These are phyloP conservation scores for Hippocampus abdominalis DNA, from an alignment of 2,113 vertebrate genomes.

Conservation along the genomic window DNA sequence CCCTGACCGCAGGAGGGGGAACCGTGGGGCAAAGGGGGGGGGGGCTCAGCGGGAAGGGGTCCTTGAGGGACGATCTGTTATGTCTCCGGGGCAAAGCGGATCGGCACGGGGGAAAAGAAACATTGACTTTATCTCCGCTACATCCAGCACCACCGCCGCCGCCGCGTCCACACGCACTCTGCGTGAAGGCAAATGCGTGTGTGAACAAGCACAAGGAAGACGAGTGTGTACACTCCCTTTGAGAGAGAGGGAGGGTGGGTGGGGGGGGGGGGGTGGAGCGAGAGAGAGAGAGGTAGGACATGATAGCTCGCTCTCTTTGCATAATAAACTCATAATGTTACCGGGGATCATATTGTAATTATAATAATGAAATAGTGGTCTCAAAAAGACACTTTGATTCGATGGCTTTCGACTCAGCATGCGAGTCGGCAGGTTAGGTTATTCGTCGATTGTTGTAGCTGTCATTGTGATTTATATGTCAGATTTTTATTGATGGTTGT, in stretches of 20 bases:
- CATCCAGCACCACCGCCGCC: constrained; percentile 15
- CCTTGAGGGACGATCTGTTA: constrained; percentile 27
- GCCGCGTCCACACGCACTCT: constrained; percentile 6
- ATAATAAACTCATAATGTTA: neutral
- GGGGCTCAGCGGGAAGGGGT: constrained; percentile 17
- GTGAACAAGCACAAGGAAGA: constrained; percentile 54
- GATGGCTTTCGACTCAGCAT: too few species aligned
- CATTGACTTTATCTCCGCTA: constrained; percentile 19
- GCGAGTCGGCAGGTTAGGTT: too few species aligned
- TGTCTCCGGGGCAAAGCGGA: constrained; percentile 7
- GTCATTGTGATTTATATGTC: too few species aligned
- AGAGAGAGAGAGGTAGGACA: constrained; percentile 21
- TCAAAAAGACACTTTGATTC: too few species aligned
- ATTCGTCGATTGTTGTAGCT: too few species aligned
- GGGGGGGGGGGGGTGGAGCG: constrained; percentile 33
- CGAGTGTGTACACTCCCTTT: constrained; percentile 57
- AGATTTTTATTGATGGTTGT: too few species aligned
- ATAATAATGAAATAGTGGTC: too few species aligned
- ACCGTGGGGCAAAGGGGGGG: neutral
- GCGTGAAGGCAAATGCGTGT: constrained; percentile 53
- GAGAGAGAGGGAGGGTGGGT: constrained; percentile 40
- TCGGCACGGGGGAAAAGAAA: constrained; percentile 3
- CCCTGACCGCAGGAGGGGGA: constrained; percentile 52
- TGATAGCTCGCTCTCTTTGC: neutral
- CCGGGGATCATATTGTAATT: too few species aligned